Evolutionary conservation across 2,113 vertebrate species (phyloP), one percentile per base, ranked within the genome.

Genomic region (Setophaga coronata): DNA sequence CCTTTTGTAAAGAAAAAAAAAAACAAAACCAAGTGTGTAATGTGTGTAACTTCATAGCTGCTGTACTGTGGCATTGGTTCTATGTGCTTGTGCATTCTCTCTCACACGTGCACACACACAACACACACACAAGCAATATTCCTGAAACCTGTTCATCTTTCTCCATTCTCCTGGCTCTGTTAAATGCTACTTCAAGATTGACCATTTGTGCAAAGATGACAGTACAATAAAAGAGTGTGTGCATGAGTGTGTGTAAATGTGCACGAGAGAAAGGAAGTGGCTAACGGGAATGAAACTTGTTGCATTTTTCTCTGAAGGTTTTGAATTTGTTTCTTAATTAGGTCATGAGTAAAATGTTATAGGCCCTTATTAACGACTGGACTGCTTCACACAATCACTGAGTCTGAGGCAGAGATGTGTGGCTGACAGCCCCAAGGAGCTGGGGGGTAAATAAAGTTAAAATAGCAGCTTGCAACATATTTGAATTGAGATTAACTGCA

Each of bases 1-100:
- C 91, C 86, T 96, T 98, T 95, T 94, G 94, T 96, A 95, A 93
- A 94, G 74, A 67, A 90, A 65, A 67, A 65, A 67, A 91, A 66
- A 91, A 70, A 47, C 53, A 58, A 74, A 90, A 34, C 62, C 42
- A 79, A 82, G 29, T 56, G 80, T 97, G 83, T 92, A 77, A 82
- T 73, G 64, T 95, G 72, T 95, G 82, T 94, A 77, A 91, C 82
- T 86, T 93, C 93, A 81, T 53, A 93, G 90, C 97, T 98, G 95
- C 97, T 97, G 86, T 97, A 91, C 92, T 93, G 78, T 96, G 94
- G 95, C 34, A 7, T 90, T 93, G 74, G 91, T 97, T 96, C 93
- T 76, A 38, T 95, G 79, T 97, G 94, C 34, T 91, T 91, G 96
- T 90, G 83, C 36, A 17, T 95, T 91, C 70, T 81, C 92, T 86